Evolutionary conservation across 2,888 invertebrate genomes (phyloP).

Genomic region (Limnephilus lunatus): DNA sequence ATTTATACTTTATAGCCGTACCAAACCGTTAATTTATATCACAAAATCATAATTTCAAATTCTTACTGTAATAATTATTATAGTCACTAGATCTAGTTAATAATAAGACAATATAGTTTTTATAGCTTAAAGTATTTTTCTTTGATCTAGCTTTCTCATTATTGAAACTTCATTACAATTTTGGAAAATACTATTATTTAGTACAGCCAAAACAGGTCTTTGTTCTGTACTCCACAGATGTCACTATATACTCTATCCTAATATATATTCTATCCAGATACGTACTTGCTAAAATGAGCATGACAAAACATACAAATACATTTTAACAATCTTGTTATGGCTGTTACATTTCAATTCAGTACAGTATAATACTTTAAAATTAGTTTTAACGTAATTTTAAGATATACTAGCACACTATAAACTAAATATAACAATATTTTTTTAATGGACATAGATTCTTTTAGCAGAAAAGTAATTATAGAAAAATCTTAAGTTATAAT

Average conservation of each 20-base stretch:
- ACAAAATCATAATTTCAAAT: neutral
- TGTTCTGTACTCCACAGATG: neutral
- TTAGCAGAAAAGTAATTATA: neutral
- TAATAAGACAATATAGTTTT: neutral
- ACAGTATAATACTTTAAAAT: neutral
- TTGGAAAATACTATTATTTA: neutral
- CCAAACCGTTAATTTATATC: neutral
- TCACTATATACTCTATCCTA: neutral
- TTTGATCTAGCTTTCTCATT: neutral
- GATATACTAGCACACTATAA: neutral
- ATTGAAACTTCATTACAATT: neutral
- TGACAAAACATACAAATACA: neutral
- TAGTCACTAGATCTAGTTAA: neutral
- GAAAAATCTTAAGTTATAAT: neutral
- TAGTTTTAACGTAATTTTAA: neutral
- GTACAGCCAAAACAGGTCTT: neutral
- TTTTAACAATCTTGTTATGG: neutral
- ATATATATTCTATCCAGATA: neutral
- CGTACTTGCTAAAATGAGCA: neutral
- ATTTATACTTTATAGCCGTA: neutral
- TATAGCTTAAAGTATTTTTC: neutral
- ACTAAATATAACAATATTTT: neutral
- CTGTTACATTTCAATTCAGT: slow-evolving; percentile 2
- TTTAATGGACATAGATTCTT: neutral
- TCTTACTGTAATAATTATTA: neutral